Evolutionary conservation across 2,888 invertebrate species (phyloP).

Genomic region (Rotaria socialis): DNA sequence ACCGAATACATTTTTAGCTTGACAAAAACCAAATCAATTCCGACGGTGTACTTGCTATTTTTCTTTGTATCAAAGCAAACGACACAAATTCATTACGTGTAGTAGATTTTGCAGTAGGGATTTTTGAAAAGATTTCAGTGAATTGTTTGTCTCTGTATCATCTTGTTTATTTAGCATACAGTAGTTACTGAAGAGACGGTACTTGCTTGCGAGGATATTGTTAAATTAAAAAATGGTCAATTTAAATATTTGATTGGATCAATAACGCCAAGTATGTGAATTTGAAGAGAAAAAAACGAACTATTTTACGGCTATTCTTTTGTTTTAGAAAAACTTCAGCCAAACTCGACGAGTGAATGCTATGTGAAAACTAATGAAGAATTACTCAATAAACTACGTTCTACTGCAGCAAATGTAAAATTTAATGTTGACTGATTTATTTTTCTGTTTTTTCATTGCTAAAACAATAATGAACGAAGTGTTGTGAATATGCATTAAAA

Average conservation of each 20-base stretch:
- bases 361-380: constrained; percentile 17
- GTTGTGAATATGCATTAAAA: neutral
- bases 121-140: neutral
- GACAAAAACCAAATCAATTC: constrained; percentile 58
- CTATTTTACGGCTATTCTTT: neutral
- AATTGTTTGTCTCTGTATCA: neutral
- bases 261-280: neutral
- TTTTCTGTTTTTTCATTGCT: neutral
- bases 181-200: neutral
- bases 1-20: constrained; percentile 50
- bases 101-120: neutral
- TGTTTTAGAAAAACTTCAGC: neutral
- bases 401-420: neutral
- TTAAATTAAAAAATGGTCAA: neutral
- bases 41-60: constrained; percentile 54
- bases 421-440: neutral
- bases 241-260: neutral
- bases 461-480: neutral
- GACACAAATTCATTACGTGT: neutral
- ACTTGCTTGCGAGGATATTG: neutral
- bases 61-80: constrained; percentile 52
- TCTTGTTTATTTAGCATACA: neutral
- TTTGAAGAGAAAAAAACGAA: neutral
- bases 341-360: neutral
- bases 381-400: neutral